phyloP scores from a whole-genome alignment of 2,888 invertebrate genomes.

The Orthonevra nobilis region DNA sequence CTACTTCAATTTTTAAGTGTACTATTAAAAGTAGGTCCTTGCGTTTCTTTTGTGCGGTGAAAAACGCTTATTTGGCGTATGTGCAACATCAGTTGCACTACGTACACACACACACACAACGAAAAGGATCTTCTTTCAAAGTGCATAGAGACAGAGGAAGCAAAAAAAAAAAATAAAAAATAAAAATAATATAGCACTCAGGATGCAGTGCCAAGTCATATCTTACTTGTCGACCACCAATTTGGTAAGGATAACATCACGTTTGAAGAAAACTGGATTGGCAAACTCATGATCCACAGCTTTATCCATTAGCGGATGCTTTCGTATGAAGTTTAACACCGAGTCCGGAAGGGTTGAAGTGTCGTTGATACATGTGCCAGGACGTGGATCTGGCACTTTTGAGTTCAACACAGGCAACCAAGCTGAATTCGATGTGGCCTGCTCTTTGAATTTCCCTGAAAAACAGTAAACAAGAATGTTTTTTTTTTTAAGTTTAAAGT shows the following conservation, averaged over 20 bases:
- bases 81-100: slow-evolving; percentile 48
- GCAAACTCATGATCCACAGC: slow-evolving; percentile 96
- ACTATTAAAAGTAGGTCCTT: neutral
- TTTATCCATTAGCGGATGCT: slow-evolving; percentile 98
- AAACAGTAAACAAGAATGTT: slow-evolving; percentile 46
- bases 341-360: slow-evolving; percentile 94
- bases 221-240: slow-evolving; percentile 91
- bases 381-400: slow-evolving; percentile 94
- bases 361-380: slow-evolving; percentile 96
- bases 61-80: slow-evolving; percentile 51
- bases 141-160: slow-evolving; percentile 3
- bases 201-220: slow-evolving; percentile 54
- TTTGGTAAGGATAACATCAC: slow-evolving; percentile 94
- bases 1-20: too few species aligned
- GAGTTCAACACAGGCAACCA: slow-evolving; percentile 97
- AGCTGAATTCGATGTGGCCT: slow-evolving; percentile 94
- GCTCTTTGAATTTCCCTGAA: slow-evolving; percentile 91
- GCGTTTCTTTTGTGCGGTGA: slow-evolving; percentile 1
- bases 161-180: slow-evolving; percentile 43
- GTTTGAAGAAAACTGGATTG: slow-evolving; percentile 95
- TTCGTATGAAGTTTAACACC: slow-evolving; percentile 97
- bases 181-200: slow-evolving; percentile 50
- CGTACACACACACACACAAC: too few species aligned
- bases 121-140: slow-evolving; percentile 27
- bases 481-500: neutral